phyloP scores from a whole-genome alignment of 1,140 invertebrate species.

The Batillaria attramentaria region DNA sequence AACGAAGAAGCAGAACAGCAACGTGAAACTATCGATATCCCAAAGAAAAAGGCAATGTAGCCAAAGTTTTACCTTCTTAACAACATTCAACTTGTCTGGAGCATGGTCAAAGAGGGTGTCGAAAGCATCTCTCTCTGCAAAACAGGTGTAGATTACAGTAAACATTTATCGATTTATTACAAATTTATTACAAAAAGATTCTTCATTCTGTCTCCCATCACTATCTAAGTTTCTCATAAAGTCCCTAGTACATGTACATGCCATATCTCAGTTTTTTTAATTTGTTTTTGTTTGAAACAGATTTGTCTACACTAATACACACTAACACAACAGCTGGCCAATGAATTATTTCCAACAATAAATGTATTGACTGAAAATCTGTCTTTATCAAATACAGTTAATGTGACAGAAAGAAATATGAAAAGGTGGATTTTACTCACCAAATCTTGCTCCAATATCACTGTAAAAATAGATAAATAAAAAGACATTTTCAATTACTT shows the following conservation, averaged over 20 bases:
- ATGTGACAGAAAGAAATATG: neutral
- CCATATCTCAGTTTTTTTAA: too few species aligned
- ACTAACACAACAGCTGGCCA: too few species aligned
- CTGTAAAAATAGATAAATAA: slow-evolving; percentile 68
- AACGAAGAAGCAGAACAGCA: too few species aligned
- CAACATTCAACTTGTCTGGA: slow-evolving; percentile 96
- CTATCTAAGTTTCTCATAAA: neutral
- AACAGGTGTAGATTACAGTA: slow-evolving; percentile 5
- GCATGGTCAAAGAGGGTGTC: slow-evolving; percentile 99
- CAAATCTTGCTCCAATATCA: slow-evolving; percentile 92
- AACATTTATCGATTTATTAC: too few species aligned
- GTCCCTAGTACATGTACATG: too few species aligned
- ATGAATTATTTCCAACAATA: too few species aligned
- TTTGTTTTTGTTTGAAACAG: neutral
- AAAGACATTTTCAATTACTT: slow-evolving; percentile 27
- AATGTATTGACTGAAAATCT: too few species aligned
- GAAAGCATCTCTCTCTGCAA: slow-evolving; percentile 89
- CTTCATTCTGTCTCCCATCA: neutral
- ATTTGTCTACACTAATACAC: neutral
- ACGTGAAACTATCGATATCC: too few species aligned
- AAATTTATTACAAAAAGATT: slow-evolving; percentile 8
- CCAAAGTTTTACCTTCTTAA: slow-evolving; percentile 97
- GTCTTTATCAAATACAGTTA: neutral
- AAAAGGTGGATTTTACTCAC: slow-evolving; percentile 55
- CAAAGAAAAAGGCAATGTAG: too few species aligned